Percentiles rank a stretch among this genome's conserved stretches.
These are phyloP conservation scores for Porites evermanni DNA, from an alignment of 92 coral and sea anemone genomes.

Conservation along the genomic window DNA sequence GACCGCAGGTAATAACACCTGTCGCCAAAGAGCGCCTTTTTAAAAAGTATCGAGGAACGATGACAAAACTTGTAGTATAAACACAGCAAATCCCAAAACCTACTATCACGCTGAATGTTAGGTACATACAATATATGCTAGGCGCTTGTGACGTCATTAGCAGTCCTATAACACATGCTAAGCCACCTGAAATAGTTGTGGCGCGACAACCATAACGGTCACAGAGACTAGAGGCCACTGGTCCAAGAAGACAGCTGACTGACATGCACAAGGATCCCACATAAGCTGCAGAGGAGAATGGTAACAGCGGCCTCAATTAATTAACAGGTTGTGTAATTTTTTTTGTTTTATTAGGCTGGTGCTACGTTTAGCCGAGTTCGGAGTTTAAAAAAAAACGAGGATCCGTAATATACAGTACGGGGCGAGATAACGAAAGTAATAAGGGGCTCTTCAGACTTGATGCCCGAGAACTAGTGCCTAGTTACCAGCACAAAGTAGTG, in stretches of 20 bases:
- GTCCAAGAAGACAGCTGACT: constrained; percentile 60
- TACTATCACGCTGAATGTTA: constrained; percentile 69
- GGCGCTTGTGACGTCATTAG: constrained; percentile 61
- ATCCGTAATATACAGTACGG: too few species aligned
- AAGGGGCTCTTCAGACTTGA: too few species aligned
- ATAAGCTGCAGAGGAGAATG: constrained; percentile 49
- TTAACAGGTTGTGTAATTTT: too few species aligned
- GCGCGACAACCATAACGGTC: constrained; percentile 69
- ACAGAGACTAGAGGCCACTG: constrained; percentile 62
- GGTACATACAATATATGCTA: constrained; percentile 54
- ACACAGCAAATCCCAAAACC: constrained; percentile 74
- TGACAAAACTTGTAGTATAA: constrained; percentile 61
- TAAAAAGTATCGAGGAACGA: constrained; percentile 49
- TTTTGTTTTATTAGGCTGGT: too few species aligned
- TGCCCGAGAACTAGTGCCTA: too few species aligned
- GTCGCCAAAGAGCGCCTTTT: constrained; percentile 57
- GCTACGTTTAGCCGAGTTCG: too few species aligned
- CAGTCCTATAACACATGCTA: constrained; percentile 56
- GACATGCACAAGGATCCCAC: constrained; percentile 68
- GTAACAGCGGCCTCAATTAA: neutral
- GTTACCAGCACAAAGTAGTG: too few species aligned
- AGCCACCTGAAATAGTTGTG: constrained; percentile 55
- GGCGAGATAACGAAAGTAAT: too few species aligned
- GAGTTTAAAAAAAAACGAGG: too few species aligned
- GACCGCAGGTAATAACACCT: constrained; percentile 65